These are phyloP conservation scores for Drosophila ogumai DNA, from an alignment of 1,140 invertebrate genomes.

Conservation along the genomic window DNA sequence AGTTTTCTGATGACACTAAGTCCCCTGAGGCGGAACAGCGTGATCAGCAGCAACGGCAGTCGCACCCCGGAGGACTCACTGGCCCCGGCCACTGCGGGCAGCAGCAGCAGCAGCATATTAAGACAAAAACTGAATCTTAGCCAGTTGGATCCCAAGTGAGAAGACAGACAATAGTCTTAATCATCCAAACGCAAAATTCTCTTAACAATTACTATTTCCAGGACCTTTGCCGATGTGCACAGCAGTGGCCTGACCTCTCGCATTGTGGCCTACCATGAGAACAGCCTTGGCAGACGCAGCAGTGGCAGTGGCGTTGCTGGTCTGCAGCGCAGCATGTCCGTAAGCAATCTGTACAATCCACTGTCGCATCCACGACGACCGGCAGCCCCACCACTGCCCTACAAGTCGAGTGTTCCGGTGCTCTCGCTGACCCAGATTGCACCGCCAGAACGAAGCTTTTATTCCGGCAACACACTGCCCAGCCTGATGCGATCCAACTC, in stretches of 20 bases:
- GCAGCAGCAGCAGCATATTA: constrained; percentile 21
- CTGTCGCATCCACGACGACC: constrained; percentile 70
- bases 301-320: neutral
- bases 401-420: constrained; percentile 65
- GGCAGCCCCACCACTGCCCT: constrained; percentile 63
- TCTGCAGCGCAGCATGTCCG: constrained; percentile 74
- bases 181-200: too few species aligned
- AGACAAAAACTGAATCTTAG: constrained; percentile 70
- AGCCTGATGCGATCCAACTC: constrained; percentile 78
- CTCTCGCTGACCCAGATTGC: constrained; percentile 83
- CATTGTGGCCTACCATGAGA: constrained; percentile 84
- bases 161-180: neutral
- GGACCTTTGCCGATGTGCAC: constrained; percentile 84
- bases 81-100: constrained; percentile 8
- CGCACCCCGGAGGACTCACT: constrained; percentile 17
- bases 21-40: constrained; percentile 14
- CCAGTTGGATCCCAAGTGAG: constrained; percentile 75
- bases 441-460: constrained; percentile 76
- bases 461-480: constrained; percentile 72
- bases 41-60: constrained; percentile 10
- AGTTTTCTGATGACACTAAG: constrained; percentile 19
- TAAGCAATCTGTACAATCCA: constrained; percentile 76
- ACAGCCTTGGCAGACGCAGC: constrained; percentile 15
- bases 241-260: constrained; percentile 85
- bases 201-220: constrained; percentile 14